Conservation (phyloP, 2,888 invertebrate species). For the Leptinotarsa haldemani region DNA sequence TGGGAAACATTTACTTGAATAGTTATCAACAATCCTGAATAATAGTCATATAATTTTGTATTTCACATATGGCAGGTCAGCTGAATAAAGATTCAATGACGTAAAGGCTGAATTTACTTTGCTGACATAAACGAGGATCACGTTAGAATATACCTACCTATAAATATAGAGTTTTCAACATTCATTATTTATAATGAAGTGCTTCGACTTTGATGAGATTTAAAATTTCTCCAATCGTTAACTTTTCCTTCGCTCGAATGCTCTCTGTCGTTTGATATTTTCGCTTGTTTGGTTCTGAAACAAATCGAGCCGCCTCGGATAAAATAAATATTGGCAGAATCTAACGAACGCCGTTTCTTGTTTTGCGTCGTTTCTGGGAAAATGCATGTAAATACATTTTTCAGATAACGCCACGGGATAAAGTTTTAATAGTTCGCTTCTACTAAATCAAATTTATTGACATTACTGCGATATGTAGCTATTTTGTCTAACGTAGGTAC, state of each 20-base stretch:
- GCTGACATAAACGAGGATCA: background rate
- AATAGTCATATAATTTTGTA: too few species aligned
- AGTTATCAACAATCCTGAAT: too few species aligned
- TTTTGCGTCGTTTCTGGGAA: background rate
- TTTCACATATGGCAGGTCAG: too few species aligned
- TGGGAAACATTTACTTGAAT: too few species aligned
- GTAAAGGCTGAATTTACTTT: background rate
- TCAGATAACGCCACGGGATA: background rate
- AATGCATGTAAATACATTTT: background rate
- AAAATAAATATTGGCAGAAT: conserved; percentile 35
- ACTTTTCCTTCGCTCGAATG: conserved; percentile 10
- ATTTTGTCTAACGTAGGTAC: background rate
- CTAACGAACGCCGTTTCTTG: conserved; percentile 29
- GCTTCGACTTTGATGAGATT: background rate
- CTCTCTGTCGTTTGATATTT: conserved; percentile 26
- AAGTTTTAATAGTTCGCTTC: conserved; percentile 1
- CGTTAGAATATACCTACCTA: background rate
- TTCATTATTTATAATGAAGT: conserved; percentile 8
- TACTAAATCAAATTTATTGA: conserved; percentile 1
- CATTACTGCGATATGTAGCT: background rate
- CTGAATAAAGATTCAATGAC: background rate
- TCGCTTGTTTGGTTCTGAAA: conserved; percentile 31
- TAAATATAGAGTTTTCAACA: background rate
- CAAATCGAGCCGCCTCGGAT: conserved; percentile 31
- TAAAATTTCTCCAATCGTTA: conserved; percentile 4